Evolutionary conservation across 2,888 invertebrate species (phyloP).

Genomic region (Torymus aiolomorphi): DNA sequence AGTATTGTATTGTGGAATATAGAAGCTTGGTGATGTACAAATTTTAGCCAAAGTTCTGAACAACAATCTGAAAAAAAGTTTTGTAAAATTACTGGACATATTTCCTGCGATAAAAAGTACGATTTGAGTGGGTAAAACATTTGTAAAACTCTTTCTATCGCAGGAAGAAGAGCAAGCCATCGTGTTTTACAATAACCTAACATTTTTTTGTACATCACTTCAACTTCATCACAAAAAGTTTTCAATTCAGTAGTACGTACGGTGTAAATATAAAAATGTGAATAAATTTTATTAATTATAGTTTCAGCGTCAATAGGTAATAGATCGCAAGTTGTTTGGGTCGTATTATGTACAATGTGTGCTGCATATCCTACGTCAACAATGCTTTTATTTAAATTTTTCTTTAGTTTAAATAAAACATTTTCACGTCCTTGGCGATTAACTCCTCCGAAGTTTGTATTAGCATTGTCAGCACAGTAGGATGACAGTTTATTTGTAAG

Average conservation of each 20-base stretch:
- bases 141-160: conserved; percentile 65
- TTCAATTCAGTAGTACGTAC: conserved; percentile 65
- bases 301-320: not conserved
- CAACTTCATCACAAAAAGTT: conserved; percentile 67
- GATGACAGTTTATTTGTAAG: no score
- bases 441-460: conserved; percentile 58
- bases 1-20: conserved; percentile 50
- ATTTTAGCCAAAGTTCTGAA: conserved; percentile 56
- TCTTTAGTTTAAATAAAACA: conserved; percentile 56
- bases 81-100: conserved; percentile 59
- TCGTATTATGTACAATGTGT: no score
- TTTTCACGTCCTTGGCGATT: conserved; percentile 56
- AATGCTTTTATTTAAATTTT: conserved; percentile 55
- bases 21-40: conserved; percentile 56
- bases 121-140: conserved; percentile 62
- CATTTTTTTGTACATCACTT: conserved; percentile 61
- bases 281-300: conserved; percentile 40
- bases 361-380: conserved; percentile 66
- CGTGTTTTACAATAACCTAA: conserved; percentile 56
- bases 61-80: conserved; percentile 55
- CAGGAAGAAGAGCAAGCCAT: conserved; percentile 60
- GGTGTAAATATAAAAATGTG: conserved; percentile 67
- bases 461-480: conserved; percentile 51
- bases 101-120: conserved; percentile 63
- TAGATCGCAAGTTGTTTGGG: conserved; percentile 38